Conservation (phyloP, 2,113 vertebrate genomes). For the Lagopus leucura region DNA sequence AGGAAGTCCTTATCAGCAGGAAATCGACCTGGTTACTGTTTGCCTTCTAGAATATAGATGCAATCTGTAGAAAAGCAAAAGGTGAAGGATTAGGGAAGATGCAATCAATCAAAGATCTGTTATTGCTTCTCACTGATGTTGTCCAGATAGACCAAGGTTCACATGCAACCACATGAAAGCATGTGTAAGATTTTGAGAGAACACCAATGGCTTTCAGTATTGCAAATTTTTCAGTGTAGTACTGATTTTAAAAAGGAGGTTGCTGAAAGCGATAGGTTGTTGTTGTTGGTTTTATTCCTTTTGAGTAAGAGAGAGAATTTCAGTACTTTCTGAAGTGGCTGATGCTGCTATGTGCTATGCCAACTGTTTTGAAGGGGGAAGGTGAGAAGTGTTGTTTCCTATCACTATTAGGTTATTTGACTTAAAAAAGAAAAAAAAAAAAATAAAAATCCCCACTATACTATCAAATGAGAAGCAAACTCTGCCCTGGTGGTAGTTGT, state of each 20-base stretch:
- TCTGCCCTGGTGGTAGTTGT: background rate
- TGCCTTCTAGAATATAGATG: background rate
- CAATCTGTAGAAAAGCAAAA: background rate
- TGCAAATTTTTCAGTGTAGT: background rate
- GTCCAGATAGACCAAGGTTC: background rate
- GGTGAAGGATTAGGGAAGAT: background rate
- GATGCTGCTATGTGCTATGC: background rate
- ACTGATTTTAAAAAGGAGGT: background rate
- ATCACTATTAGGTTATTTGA: slow-evolving; percentile 27
- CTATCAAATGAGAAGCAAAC: background rate
- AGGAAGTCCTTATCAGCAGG: slow-evolving; percentile 23
- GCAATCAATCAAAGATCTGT: slow-evolving; percentile 1
- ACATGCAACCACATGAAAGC: background rate
- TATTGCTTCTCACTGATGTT: background rate
- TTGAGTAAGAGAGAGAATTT: background rate
- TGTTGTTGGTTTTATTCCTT: slow-evolving; percentile 14
- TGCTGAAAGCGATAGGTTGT: background rate
- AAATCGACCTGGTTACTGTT: background rate
- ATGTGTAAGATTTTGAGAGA: background rate
- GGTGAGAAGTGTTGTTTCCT: slow-evolving; percentile 45
- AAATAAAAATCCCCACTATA: background rate
- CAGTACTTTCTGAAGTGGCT: background rate
- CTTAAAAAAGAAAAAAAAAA: background rate
- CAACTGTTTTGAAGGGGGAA: slow-evolving; percentile 37
- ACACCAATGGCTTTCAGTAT: background rate